phyloP scores from a whole-genome alignment of 2,888 invertebrate genomes.

The Thera britannica region DNA sequence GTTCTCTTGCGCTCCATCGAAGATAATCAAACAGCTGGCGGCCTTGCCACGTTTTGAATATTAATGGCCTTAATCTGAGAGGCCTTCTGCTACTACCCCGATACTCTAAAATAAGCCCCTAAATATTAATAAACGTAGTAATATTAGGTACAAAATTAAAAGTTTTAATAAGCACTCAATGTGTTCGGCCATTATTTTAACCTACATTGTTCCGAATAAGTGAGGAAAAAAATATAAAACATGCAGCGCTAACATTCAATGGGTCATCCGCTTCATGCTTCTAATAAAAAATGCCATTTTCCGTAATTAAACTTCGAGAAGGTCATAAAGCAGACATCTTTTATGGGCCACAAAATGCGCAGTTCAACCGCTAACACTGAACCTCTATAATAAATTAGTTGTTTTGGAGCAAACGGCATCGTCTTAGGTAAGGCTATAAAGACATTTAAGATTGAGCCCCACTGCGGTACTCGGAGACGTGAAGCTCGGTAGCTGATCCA shows the following conservation, averaged over 20 bases:
- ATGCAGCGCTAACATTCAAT: constrained; percentile 21
- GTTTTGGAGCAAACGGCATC: constrained; percentile 63
- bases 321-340: constrained; percentile 45
- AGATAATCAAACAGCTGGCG: constrained; percentile 72
- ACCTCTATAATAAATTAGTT: constrained; percentile 65
- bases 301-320: constrained; percentile 32
- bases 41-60: constrained; percentile 66
- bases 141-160: constrained; percentile 36
- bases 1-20: constrained; percentile 59
- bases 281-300: constrained; percentile 28
- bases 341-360: constrained; percentile 51
- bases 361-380: constrained; percentile 52
- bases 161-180: constrained; percentile 17
- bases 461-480: constrained; percentile 40
- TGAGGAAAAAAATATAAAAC: constrained; percentile 13
- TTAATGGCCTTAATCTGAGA: constrained; percentile 60
- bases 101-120: constrained; percentile 41
- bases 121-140: constrained; percentile 43
- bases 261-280: constrained; percentile 26
- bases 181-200: constrained; percentile 10
- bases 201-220: constrained; percentile 23
- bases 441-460: constrained; percentile 67
- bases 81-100: constrained; percentile 48
- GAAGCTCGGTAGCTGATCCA: constrained; percentile 13
- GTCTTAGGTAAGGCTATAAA: constrained; percentile 64